Conservation (phyloP, 23 tunicate genomes). For the Diplosoma virens region DNA sequence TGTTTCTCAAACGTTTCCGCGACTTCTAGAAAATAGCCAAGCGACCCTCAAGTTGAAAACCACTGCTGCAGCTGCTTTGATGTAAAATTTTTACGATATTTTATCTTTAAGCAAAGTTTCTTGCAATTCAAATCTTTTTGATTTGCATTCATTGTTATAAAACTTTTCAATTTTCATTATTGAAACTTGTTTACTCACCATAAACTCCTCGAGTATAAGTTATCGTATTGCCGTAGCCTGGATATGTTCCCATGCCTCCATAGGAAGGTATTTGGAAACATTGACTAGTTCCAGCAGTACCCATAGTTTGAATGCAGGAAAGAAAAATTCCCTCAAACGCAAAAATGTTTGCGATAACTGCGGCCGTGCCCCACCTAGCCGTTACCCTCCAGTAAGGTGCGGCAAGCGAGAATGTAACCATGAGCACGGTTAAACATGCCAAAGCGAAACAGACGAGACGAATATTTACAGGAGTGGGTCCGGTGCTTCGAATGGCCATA, state of each 20-base stretch:
- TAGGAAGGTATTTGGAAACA: slow-evolving; percentile 56
- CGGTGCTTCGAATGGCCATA: slow-evolving; percentile 15
- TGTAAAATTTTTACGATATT: no score
- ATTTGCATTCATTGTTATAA: background rate
- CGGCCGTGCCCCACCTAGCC: slow-evolving; percentile 43
- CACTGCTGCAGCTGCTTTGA: no score
- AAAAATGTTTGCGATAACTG: slow-evolving; percentile 54
- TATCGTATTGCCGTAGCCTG: background rate
- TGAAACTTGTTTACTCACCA: background rate
- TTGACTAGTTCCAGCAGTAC: slow-evolving; percentile 37
- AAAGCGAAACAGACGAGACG: slow-evolving; percentile 7
- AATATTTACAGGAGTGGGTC: slow-evolving; percentile 5
- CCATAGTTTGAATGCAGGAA: slow-evolving; percentile 46
- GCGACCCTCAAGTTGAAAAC: no score
- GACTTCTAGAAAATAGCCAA: no score
- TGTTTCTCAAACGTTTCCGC: no score
- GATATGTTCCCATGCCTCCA: background rate
- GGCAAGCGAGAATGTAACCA: slow-evolving; percentile 32
- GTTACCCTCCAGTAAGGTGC: slow-evolving; percentile 84
- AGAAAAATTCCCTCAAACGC: slow-evolving; percentile 70
- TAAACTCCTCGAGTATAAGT: slow-evolving; percentile 2
- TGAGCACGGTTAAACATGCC: background rate
- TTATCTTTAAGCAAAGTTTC: no score
- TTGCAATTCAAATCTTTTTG: no score
- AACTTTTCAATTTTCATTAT: background rate